These are phyloP conservation scores for Hydropotes inermis DNA, from an alignment of 2,113 vertebrate species.

Conservation along the genomic window DNA sequence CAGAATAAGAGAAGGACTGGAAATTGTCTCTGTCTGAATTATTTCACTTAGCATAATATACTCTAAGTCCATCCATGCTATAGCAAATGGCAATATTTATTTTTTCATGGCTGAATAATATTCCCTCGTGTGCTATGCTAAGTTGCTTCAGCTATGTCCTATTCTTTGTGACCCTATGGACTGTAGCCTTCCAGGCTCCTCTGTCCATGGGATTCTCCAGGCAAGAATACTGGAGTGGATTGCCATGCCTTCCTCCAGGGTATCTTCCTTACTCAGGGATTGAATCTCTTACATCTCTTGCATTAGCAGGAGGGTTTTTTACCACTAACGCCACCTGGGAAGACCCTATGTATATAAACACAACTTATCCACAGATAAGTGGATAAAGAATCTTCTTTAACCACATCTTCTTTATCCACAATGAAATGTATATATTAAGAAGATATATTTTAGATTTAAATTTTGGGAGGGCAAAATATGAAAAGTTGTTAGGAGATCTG, in stretches of 20 bases:
- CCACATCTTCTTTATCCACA: not conserved
- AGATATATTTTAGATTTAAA: not conserved
- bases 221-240: not conserved
- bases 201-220: not conserved
- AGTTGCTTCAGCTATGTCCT: not conserved
- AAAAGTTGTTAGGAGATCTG: not conserved
- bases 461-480: not conserved
- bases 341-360: not conserved
- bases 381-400: not conserved
- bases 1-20: not conserved
- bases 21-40: not conserved
- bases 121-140: not conserved
- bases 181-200: not conserved
- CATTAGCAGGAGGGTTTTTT: not conserved
- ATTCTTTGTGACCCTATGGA: not conserved
- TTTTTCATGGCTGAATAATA: not conserved
- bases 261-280: not conserved
- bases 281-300: not conserved
- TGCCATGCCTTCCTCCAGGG: not conserved
- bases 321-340: not conserved
- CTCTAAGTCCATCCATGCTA: not conserved
- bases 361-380: not conserved
- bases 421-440: not conserved
- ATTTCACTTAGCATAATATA: not conserved
- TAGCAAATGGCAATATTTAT: not conserved